Base-by-base conservation (phyloP, 53 echinoderm and acorn worm genomes). In the Stichopus horrens region DNA sequence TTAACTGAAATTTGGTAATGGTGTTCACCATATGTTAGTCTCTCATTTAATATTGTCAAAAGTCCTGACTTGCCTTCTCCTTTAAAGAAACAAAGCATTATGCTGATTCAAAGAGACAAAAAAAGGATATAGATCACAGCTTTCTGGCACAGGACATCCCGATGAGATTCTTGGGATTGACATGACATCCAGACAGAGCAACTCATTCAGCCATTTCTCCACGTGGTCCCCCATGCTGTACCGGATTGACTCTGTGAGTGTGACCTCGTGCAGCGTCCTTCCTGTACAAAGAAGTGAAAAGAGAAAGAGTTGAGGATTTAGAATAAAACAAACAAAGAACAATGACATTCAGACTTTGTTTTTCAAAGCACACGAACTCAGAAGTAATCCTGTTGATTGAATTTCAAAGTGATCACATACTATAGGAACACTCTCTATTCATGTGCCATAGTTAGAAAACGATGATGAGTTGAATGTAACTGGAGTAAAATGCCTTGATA, bases 91-190 rank as follows among this genome's bases (percentile, higher is more conserved):
- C 37, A 37, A 37, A 37, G 37, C 37, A 37, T 37, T 37, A 37
- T 37, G 37, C 37, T 37, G 37, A 37, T 37, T 37, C 2, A 37
- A 2, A 1, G 37, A 37, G 37, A 37, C 37, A 37, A 37, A 37
- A 37, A 37, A 94, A 98, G 99, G 99, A 98, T 98, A 96, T 98
- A 98, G 86, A 18, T 98, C 94, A 86, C 99, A 98, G 89, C 93
- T 94, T 53, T 96, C 91, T 6, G 99, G 99, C 11, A 98, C 73
- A 13, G 99, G 99, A 71, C 96, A 98, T 54, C 99, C 99, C n/a
- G 99, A 96, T 58, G 92, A 90, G 75, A 98, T 94, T 14, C 96
- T 83, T 9, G 91, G 90, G 23, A 98, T 92, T 14, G 93, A 91
- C 23, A 95, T 81, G 0, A 98, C 95, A 83, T 98, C 92, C 63